These are phyloP conservation scores for Vanessa cardui DNA, from an alignment of 2,888 invertebrate genomes.

Conservation along the genomic window DNA sequence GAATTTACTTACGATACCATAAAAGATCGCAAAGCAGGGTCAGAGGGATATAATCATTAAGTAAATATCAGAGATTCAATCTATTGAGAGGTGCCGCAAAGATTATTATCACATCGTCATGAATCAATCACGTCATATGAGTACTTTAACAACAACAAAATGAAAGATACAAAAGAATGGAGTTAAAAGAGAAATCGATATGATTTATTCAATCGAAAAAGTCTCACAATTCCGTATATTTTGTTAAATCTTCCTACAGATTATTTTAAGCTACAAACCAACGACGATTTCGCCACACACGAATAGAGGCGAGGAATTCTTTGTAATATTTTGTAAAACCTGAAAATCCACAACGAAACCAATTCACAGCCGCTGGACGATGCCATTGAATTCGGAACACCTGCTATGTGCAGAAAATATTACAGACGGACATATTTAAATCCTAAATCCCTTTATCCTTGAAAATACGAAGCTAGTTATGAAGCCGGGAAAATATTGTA, in stretches of 20 bases:
- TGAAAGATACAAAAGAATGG: no score
- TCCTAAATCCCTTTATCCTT: constrained; percentile 24
- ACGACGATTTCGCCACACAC: not conserved
- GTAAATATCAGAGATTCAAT: no score
- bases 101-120: no score
- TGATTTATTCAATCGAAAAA: not conserved
- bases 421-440: constrained; percentile 21
- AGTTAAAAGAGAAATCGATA: no score
- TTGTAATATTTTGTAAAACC: constrained; percentile 24
- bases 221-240: not conserved
- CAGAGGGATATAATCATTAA: no score
- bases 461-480: constrained; percentile 23
- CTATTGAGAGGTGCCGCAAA: no score
- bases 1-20: no score
- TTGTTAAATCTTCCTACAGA: not conserved
- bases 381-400: constrained; percentile 17
- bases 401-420: constrained; percentile 12
- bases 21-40: no score
- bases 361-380: constrained; percentile 18
- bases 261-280: not conserved
- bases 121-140: no score
- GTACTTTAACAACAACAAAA: no score
- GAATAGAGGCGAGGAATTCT: not conserved
- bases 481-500: not conserved
- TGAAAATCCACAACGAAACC: constrained; percentile 24